Evolutionary conservation across 1,140 invertebrate genomes (phyloP).

Genomic region (Drosophila nebulosa): DNA sequence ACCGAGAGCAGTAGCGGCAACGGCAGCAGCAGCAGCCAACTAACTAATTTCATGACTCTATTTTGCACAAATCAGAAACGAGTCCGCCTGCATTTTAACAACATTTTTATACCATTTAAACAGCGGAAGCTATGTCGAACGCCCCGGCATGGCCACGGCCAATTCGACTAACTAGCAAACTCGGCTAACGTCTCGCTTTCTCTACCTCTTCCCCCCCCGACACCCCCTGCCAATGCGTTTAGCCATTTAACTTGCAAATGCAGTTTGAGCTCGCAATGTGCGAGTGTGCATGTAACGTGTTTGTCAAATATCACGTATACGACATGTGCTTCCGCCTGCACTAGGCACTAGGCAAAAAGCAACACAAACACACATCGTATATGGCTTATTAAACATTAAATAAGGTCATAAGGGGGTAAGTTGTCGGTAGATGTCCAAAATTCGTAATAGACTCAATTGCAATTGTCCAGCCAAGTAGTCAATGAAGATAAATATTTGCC

Average conservation of each 20-base stretch:
- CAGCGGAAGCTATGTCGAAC: conserved; percentile 28
- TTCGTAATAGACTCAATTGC: conserved; percentile 36
- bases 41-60: conserved; percentile 71
- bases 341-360: conserved; percentile 20
- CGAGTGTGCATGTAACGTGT: conserved; percentile 38
- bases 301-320: conserved; percentile 75
- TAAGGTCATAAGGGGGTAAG: conserved; percentile 50
- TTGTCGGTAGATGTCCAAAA: conserved; percentile 42
- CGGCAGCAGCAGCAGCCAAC: not conserved
- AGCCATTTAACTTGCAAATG: conserved; percentile 45
- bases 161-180: not conserved
- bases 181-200: not conserved
- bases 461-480: conserved; percentile 19
- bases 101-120: conserved; percentile 54
- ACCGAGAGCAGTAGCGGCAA: conserved; percentile 3
- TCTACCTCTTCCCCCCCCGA: not conserved
- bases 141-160: conserved; percentile 19
- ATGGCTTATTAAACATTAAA: conserved; percentile 72
- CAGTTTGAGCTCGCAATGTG: conserved; percentile 16
- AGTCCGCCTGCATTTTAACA: conserved; percentile 50
- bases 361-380: conserved; percentile 45
- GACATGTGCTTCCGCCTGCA: conserved; percentile 57
- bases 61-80: conserved; percentile 52
- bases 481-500: conserved; percentile 28
- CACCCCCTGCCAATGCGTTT: not conserved